Conservation (phyloP, 1,140 invertebrate species). For the Pseudomyrmex dendroicus region DNA sequence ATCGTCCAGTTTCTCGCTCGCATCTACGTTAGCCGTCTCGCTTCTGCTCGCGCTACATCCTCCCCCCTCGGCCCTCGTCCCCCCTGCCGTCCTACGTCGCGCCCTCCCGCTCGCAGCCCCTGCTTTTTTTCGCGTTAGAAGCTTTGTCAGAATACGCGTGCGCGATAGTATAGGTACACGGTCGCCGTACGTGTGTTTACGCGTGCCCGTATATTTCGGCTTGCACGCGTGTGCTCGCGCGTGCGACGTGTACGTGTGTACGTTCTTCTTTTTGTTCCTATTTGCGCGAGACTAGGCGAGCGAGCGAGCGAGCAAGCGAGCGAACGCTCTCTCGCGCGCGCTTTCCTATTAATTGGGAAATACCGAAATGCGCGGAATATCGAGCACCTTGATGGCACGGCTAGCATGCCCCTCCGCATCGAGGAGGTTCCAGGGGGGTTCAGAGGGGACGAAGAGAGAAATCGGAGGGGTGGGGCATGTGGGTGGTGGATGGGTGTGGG, state of each 20-base stretch:
- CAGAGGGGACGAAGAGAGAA: slow-evolving; percentile 4
- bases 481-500: slow-evolving; percentile 68
- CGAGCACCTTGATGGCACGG: slow-evolving; percentile 74
- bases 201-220: slow-evolving; percentile 49
- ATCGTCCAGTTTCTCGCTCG: slow-evolving; percentile 77
- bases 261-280: slow-evolving; percentile 54
- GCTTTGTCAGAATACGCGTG: slow-evolving; percentile 71
- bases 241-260: slow-evolving; percentile 39
- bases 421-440: slow-evolving; percentile 51
- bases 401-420: slow-evolving; percentile 68
- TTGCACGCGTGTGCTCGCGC: slow-evolving; percentile 14
- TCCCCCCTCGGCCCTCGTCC: slow-evolving; percentile 6
- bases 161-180: slow-evolving; percentile 58
- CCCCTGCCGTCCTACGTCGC: slow-evolving; percentile 44
- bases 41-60: slow-evolving; percentile 42
- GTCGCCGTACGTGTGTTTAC: slow-evolving; percentile 63
- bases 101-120: slow-evolving; percentile 54
- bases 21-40: slow-evolving; percentile 56
- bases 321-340: slow-evolving; percentile 58
- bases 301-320: slow-evolving; percentile 48
- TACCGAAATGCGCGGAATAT: slow-evolving; percentile 75
- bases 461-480: slow-evolving; percentile 50
- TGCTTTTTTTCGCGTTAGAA: slow-evolving; percentile 72
- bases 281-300: slow-evolving; percentile 5
- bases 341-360: slow-evolving; percentile 75